Evolutionary conservation across 2,113 vertebrate genomes (phyloP).

Genomic region (Otocyon megalotis): DNA sequence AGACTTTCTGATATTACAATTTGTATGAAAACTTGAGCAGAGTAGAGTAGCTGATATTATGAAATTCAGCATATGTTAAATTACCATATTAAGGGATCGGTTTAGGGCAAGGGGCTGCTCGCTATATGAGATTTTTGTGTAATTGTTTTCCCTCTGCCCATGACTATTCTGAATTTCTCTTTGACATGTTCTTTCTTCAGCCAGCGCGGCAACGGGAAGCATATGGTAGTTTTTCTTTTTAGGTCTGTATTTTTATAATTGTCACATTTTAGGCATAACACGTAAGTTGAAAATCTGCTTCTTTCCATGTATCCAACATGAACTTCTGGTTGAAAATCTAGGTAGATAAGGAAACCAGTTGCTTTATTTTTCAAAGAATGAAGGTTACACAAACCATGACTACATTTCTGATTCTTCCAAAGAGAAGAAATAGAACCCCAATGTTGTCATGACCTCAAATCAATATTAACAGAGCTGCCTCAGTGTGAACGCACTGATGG

Average conservation of each 20-base stretch:
- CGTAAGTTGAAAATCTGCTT: constrained; percentile 40
- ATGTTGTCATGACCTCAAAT: neutral
- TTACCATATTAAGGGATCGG: constrained; percentile 40
- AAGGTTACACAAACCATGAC: neutral
- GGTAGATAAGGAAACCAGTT: neutral
- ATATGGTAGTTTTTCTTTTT: constrained; percentile 43
- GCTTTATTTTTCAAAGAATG: neutral
- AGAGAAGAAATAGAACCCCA: constrained; percentile 24
- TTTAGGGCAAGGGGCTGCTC: neutral
- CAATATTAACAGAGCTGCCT: constrained; percentile 10
- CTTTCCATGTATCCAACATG: neutral
- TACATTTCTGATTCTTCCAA: neutral
- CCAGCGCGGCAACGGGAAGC: neutral
- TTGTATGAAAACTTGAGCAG: constrained; percentile 56
- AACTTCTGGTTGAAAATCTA: constrained; percentile 27
- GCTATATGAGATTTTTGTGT: neutral
- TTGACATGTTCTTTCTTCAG: constrained; percentile 1
- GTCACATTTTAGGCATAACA: neutral
- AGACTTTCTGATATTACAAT: constrained; percentile 20
- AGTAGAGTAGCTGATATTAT: neutral
- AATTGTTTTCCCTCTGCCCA: constrained; percentile 18
- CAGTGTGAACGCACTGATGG: constrained; percentile 5
- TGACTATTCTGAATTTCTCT: constrained; percentile 51
- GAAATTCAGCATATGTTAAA: constrained; percentile 54
- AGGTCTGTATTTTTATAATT: constrained; percentile 34